Base-by-base conservation (phyloP, 2,113 vertebrate genomes). In the Delphinus delphis region DNA sequence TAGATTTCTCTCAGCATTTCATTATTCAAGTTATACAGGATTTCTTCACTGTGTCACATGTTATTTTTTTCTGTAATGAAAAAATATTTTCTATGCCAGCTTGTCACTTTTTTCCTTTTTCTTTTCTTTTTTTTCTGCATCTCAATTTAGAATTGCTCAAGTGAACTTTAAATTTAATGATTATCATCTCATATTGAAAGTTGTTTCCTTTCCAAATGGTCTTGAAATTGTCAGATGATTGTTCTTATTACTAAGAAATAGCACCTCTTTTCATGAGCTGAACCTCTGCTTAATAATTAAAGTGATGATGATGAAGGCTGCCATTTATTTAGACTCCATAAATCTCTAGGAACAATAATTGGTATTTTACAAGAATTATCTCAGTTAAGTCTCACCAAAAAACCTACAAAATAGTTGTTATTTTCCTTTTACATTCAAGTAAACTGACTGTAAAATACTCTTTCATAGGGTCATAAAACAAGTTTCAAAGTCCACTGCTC, bases 81-180 rank as follows among this genome's bases (percentile, higher is more conserved):
- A n/a, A 77, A 79, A 36, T 9, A 58, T 17, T 70, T 88, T 80
- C 38, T 80, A 47, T 62, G 14, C 26, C 28, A 41, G 5, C 31
- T 41, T 71, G 18, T 50, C 73, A 71, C 8, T 28, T 81, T 60
- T 36, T 92, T 31, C 26, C 26, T 86, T 33, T 20, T 23, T 18
- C 41, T 17, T 33, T 36, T 10, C 6, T 14, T 44, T 28, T 36
- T 84, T 74, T 36, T 13, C 41, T 79, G 21, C 38, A 82, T 55
- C n/a, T 89, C 26, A 26, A 50, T 88, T 93, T 96, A 87, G 50
- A 92, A 84, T 80, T 83, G 26, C 28, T 92, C 65, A 93, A 92
- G 44, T 92, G 90, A 96, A 93, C 55, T 96, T 92, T 86, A 95
- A 77, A 95, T 93, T 88, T 93, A 82, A 89, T 86, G 31, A 93